Evolutionary conservation across 2,888 invertebrate genomes (phyloP).

Genomic region (Argynnis bischoffii): DNA sequence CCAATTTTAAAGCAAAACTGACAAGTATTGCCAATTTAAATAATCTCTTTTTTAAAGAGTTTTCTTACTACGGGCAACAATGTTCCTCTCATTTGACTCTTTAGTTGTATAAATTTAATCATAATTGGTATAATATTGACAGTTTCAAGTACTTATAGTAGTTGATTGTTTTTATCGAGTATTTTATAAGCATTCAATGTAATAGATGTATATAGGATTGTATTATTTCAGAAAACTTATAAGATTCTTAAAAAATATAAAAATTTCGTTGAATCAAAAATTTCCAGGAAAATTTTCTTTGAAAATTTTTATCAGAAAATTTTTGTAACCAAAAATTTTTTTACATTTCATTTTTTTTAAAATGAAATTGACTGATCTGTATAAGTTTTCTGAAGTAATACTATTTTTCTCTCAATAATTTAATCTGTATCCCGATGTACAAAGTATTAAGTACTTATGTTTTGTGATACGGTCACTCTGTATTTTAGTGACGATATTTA

Average conservation of each 20-base stretch:
- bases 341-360: too few relatives aligned
- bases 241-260: not conserved
- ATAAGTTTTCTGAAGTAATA: not conserved
- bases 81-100: conserved; percentile 1
- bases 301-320: too few relatives aligned
- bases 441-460: conserved; percentile 20
- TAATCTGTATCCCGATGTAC: conserved; percentile 16
- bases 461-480: conserved; percentile 12
- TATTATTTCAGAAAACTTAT: conserved; percentile 3
- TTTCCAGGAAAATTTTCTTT: not conserved
- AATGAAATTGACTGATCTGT: too few relatives aligned
- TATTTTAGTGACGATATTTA: conserved; percentile 16
- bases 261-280: not conserved
- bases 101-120: conserved; percentile 7
- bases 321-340: too few relatives aligned
- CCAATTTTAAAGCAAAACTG: too few relatives aligned
- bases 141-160: conserved; percentile 7
- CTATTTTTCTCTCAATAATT: too few relatives aligned
- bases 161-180: not conserved
- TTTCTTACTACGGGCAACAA: not conserved
- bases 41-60: too few relatives aligned
- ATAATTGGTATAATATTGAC: conserved; percentile 7
- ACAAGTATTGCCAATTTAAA: too few relatives aligned
- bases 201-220: conserved; percentile 1
- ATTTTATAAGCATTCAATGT: conserved; percentile 12